These are phyloP conservation scores for Subanguina moxae DNA, from an alignment of 1,140 invertebrate genomes.

Conservation along the genomic window DNA sequence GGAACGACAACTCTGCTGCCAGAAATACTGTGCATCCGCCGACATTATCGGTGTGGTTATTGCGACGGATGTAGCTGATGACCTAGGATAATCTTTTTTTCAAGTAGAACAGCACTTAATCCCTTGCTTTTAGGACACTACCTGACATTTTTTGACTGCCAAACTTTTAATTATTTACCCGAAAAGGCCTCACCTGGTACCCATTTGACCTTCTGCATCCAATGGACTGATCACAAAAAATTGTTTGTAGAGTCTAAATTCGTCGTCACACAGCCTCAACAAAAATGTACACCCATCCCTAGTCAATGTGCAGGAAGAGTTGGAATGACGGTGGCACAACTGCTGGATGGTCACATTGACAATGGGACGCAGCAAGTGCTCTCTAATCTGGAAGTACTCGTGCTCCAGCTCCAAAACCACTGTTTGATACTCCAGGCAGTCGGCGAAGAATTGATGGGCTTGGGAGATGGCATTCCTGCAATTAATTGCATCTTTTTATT, in stretches of 20 bases:
- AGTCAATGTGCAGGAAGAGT: slow-evolving; percentile 53
- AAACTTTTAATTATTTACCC: too few species aligned
- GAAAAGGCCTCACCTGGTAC: neutral
- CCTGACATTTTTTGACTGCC: too few species aligned
- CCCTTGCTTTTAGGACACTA: too few species aligned
- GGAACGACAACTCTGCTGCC: slow-evolving; percentile 22
- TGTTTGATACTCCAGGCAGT: slow-evolving; percentile 46
- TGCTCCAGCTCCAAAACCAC: slow-evolving; percentile 43
- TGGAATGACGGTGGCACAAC: slow-evolving; percentile 33
- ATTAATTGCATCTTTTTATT: neutral
- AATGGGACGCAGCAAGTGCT: slow-evolving; percentile 50
- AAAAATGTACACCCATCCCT: slow-evolving; percentile 54
- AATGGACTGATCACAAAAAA: slow-evolving; percentile 41
- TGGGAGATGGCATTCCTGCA: slow-evolving; percentile 43
- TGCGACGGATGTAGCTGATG: neutral
- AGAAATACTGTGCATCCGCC: slow-evolving; percentile 13
- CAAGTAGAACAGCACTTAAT: neutral
- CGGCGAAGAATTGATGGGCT: slow-evolving; percentile 46
- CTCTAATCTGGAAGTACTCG: slow-evolving; percentile 49
- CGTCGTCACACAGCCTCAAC: slow-evolving; percentile 55
- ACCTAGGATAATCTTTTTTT: slow-evolving; percentile 21
- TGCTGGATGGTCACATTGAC: slow-evolving; percentile 46
- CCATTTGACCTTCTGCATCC: slow-evolving; percentile 17
- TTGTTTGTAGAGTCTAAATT: slow-evolving; percentile 57
- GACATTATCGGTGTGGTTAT: neutral